Base-by-base conservation (phyloP, 1,140 invertebrate species). In the Halesus radiatus region DNA sequence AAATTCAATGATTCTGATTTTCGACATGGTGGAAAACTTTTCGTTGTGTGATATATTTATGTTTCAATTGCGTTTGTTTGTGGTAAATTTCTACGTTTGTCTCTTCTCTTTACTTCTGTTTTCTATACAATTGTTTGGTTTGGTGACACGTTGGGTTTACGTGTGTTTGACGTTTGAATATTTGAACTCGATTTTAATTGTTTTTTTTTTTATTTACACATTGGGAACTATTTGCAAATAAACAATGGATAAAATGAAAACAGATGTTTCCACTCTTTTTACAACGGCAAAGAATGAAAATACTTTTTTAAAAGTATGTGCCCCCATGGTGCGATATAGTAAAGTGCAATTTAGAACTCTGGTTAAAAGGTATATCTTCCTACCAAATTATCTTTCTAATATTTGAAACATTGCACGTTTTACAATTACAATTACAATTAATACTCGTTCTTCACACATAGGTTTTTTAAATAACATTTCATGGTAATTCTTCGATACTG, bases 301-400 rank as follows among this genome's bases (percentile, higher is more conserved):
- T 86, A 88, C 90, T 84, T 88, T 93, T 84, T 85, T 96, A 50
- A 96, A 94, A 90, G 90, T 98, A 58, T 97, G 95, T 91, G 97
- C 97, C 13, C 97, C 97, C 13, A 99, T 98, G 97, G 97, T 99
- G 53, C 92, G 97, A 84, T 99, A 98, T 85, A 98, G 97, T 85
- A 98, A 97, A 88, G 89, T 98, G 50, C 94, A 96, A 84, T 98
- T 98, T 86, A 90, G 97, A 85, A 91, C 90, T 66, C 87, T 98
- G 16, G 95, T 98, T 2, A 90, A 93, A 86, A 92, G 93, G 85
- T 90, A 82, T 84, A 87, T 0, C 37, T 5, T 45, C 37, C 37
- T 13, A 13, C 37, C 37, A 37, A 37, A 37, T 37, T 37, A 37
- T 8, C 32, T 37, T 37, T 8, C 32, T 37, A 37, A 8, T 37